Evolutionary conservation across 1,140 invertebrate genomes (phyloP), one percentile per base, ranked within the genome.

Genomic region (Rhynchophorus ferrugineus): DNA sequence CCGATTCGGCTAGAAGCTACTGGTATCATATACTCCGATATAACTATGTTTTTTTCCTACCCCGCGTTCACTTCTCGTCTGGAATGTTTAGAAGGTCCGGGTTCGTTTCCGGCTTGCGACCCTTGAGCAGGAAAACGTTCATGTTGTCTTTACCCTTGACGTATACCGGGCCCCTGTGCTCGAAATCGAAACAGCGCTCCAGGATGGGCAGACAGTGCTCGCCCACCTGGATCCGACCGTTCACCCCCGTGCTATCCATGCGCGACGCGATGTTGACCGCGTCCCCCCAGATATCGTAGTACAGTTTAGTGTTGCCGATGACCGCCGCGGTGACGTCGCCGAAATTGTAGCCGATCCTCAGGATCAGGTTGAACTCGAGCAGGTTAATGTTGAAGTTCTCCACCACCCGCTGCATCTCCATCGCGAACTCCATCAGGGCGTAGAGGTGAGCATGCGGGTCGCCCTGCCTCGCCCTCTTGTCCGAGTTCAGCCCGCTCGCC

Each of bases 201-300:
- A 95, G 70, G 2, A 84, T 72, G 0, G 75, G 68, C 20, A 89
- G 68, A 60, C 85, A 87, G 34, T 82, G 78, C 61, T 83, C 83
- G 1, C 85, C 83, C 6, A 95, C 82, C 69, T 98, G 93, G 56
- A 95, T 92, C 44, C 84, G 75, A 46, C 89, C 87, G 3, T 82
- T 77, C 1, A 95, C 80, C 0, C 91, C 89, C 0, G 90, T 94
- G 0, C 91, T 93, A 66, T 98, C 95, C 95, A 91, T 96, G 44
- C 95, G 74, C 3, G 89, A 93, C 0, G 95, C 92, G 44, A 98
- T 95, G 71, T 98, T 98, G 0, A 97, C 94, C 0, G 95, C 92
- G 71, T 98, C 94, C 0, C 95, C 95, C 95, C 95, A 98, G 44
- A 98, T 97, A 69, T 98, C 95, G 60, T 96, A 98, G 63, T 94